Base-by-base conservation (phyloP, 2,888 invertebrate species). In the Furcula furcula region DNA sequence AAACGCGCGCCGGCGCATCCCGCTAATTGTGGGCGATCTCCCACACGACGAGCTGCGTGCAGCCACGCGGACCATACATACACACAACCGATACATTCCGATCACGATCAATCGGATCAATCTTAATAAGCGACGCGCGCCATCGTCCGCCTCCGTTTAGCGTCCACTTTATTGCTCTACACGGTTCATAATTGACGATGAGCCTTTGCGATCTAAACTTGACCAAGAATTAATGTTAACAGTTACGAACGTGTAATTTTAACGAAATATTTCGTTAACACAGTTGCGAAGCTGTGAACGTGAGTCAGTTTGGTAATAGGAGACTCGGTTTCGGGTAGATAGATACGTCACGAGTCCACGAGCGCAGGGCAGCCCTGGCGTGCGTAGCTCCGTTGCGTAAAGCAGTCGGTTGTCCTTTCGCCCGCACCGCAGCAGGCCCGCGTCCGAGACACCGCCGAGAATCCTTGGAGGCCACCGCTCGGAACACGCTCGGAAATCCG, bases 401-500 rank as follows among this genome's bases (percentile, higher is more conserved):
- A 68, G 44, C 42, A 41, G 49, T 51, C 56, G 55, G 68, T 65
- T 76, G 77, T 78, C 77, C 77, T 78, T 76, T 77, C 76, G 76
- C 70, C 65, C 45, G 62, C 60, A 36, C 54, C 41, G 13, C 23
- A 4, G 34, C 47, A 53, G 57, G 53, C 62, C 66, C 65, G 76
- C 76, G 78, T 63, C 74, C 81, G 69, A 79, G 76, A 76, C 75
- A 71, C 70, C 60, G 71, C 68, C 69, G 81, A 82, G 83, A 84
- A 84, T 85, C 85, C 85, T 84, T 80, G 80, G 85, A 81, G 84
- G 85, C 81, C 85, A 70, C 70, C 75, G 84, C 69, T 85, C 83
- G 79, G 81, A 83, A 80, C 83, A 78, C 79, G 85, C 83, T 84
- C 87, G 87, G 87, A 88, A 88, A 88, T 88, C 87, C 87, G 87